phyloP scores from a whole-genome alignment of 35 echinoderm and acorn worm species.

The Diadema setosum region DNA sequence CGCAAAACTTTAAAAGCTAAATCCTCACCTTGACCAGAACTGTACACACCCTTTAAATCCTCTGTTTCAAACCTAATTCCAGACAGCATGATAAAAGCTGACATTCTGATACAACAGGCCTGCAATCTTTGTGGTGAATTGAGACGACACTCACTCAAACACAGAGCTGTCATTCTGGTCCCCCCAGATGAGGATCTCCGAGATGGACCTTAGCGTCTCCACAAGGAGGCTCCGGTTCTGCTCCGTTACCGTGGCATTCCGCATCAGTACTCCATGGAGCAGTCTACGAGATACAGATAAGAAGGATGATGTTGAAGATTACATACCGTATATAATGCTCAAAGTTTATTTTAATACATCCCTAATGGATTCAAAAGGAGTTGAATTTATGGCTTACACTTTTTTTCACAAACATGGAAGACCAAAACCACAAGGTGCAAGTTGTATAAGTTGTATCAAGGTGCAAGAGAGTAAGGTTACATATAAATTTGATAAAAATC shows the following conservation, averaged over 20 bases:
- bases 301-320: not conserved
- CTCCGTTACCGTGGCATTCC: constrained; percentile 83
- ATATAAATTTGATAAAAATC: too few relatives aligned
- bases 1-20: too few relatives aligned
- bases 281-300: constrained; percentile 32
- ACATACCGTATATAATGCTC: too few relatives aligned
- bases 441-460: too few relatives aligned
- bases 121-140: too few relatives aligned
- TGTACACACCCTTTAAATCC: too few relatives aligned
- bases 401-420: not conserved
- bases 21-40: too few relatives aligned
- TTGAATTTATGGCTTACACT: not conserved
- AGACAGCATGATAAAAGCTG: too few relatives aligned
- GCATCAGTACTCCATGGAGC: constrained; percentile 77
- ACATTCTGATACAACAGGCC: too few relatives aligned
- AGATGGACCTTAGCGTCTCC: constrained; percentile 92
- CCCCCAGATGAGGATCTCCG: constrained; percentile 99
- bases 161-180: constrained; percentile 99
- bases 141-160: constrained; percentile 99
- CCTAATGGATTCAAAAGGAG: not conserved
- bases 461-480: too few relatives aligned
- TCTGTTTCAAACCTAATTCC: too few relatives aligned
- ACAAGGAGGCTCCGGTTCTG: constrained; percentile 93
- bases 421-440: not conserved
- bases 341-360: too few relatives aligned